These are phyloP conservation scores for Latrodectus hesperus DNA, from an alignment of 2,888 invertebrate species.

Conservation along the genomic window DNA sequence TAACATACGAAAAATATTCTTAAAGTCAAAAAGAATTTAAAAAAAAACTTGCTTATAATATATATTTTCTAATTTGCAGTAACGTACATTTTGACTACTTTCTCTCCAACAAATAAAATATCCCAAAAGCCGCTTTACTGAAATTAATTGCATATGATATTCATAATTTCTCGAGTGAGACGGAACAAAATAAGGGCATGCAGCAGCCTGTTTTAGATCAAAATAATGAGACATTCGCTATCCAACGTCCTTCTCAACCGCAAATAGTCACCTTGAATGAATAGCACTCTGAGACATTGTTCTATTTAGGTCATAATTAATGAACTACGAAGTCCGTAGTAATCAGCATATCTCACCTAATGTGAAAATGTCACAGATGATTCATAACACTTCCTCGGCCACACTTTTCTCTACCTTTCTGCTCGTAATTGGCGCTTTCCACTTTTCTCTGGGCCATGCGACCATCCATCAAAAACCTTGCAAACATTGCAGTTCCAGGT, in stretches of 20 bases:
- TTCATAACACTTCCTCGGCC: not conserved
- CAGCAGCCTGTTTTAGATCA: not conserved
- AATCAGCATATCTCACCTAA: conserved; percentile 3
- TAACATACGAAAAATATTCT: too few species aligned
- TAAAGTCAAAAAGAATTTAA: too few species aligned
- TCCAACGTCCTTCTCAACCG: not conserved
- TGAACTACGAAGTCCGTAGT: conserved; percentile 1
- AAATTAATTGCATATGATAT: too few species aligned
- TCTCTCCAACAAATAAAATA: too few species aligned
- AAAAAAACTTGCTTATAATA: too few species aligned
- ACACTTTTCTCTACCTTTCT: conserved; percentile 5
- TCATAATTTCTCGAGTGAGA: not conserved
- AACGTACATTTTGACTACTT: too few species aligned
- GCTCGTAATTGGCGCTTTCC: not conserved
- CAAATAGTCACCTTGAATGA: not conserved
- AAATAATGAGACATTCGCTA: not conserved
- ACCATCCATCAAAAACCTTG: not conserved
- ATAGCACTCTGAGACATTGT: not conserved
- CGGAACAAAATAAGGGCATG: not conserved
- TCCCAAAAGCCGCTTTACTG: too few species aligned
- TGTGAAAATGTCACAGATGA: not conserved
- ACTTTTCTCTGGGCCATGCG: not conserved
- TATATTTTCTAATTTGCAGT: too few species aligned
- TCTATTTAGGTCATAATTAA: not conserved
- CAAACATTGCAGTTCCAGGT: not conserved